These are phyloP conservation scores for Nyctereutes procyonoides DNA, from an alignment of 2,113 vertebrate genomes.

Conservation along the genomic window DNA sequence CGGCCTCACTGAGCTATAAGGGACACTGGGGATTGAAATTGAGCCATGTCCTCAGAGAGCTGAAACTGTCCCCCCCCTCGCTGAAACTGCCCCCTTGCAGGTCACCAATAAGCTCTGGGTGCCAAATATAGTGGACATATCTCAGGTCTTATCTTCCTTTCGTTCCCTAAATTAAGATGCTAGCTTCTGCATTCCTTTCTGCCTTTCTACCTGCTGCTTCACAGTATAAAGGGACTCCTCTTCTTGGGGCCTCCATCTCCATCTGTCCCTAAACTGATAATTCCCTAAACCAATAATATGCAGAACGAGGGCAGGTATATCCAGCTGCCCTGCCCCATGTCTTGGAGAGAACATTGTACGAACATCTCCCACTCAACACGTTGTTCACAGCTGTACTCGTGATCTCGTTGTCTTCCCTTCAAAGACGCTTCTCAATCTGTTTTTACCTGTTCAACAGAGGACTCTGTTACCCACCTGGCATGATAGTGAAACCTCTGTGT, in stretches of 20 bases:
- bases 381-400: background rate
- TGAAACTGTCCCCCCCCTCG: background rate
- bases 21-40: background rate
- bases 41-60: background rate
- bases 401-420: background rate
- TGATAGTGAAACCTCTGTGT: background rate
- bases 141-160: background rate
- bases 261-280: background rate
- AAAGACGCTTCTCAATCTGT: background rate
- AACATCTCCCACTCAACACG: accelerated
- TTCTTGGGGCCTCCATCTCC: background rate
- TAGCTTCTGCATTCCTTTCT: background rate
- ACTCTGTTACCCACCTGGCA: background rate
- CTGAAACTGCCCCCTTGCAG: background rate
- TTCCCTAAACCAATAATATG: too few relatives aligned
- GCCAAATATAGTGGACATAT: background rate
- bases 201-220: background rate
- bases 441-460: background rate
- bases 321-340: background rate
- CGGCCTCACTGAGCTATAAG: background rate
- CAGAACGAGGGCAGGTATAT: background rate
- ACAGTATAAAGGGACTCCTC: background rate
- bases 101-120: background rate
- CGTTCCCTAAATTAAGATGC: background rate
- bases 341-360: background rate